Evolutionary conservation across 2,888 invertebrate species (phyloP).

Genomic region (Dolichopus griseipennis): DNA sequence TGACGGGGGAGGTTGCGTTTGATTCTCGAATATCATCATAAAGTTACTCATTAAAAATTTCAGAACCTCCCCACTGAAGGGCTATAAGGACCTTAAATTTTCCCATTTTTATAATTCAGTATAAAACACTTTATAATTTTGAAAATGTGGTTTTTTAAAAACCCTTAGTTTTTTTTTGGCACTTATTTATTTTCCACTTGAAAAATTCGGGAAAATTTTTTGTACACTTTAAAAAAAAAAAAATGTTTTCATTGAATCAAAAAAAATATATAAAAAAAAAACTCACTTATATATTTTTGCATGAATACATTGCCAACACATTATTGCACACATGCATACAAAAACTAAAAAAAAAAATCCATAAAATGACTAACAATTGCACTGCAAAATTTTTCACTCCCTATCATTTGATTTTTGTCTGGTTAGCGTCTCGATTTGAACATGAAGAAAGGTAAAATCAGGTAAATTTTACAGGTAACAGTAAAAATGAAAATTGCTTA

Average conservation of each 20-base stretch:
- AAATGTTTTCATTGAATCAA: background rate
- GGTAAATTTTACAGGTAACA: background rate
- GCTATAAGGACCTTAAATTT: no score
- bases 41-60: no score
- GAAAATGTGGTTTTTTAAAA: no score
- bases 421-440: background rate
- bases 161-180: no score
- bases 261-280: background rate
- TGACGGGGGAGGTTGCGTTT: no score
- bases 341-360: no score
- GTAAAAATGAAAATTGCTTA: background rate
- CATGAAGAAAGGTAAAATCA: background rate
- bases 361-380: no score
- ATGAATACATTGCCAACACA: background rate
- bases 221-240: background rate
- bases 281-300: background rate
- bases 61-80: no score
- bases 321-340: background rate
- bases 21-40: no score
- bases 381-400: background rate
- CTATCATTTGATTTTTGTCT: background rate
- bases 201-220: background rate
- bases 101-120: no score
- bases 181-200: slow-evolving; percentile 1
- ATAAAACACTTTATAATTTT: no score